Conservation (phyloP, 2,888 invertebrate genomes). For the Endotricha flammealis region DNA sequence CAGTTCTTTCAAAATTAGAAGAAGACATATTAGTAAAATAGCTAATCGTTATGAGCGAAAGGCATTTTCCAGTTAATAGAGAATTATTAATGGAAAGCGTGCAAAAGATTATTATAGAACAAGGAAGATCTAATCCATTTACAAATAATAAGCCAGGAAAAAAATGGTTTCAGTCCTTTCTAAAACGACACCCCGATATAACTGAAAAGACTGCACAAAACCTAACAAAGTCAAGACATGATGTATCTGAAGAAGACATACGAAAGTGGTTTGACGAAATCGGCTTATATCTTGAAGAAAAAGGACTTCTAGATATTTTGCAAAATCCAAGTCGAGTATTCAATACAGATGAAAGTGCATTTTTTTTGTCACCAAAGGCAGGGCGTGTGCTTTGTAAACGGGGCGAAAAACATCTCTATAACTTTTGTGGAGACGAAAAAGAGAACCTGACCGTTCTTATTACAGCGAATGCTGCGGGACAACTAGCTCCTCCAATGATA, state of each 20-base stretch:
- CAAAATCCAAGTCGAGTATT: slow-evolving; percentile 25
- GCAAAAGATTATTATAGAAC: not conserved
- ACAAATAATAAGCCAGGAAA: not conserved
- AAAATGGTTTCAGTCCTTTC: not conserved
- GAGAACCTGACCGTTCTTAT: slow-evolving; percentile 27
- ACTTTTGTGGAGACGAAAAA: slow-evolving; percentile 12
- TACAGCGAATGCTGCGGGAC: slow-evolving; percentile 29
- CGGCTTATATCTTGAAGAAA: slow-evolving; percentile 11
- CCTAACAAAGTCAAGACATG: not conserved
- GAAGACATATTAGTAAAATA: slow-evolving; percentile 11
- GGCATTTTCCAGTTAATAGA: slow-evolving; percentile 11
- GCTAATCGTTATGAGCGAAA: slow-evolving; percentile 11
- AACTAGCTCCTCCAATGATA: slow-evolving; percentile 18
- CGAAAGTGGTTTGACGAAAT: slow-evolving; percentile 31
- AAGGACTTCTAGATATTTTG: slow-evolving; percentile 17
- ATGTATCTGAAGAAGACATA: slow-evolving; percentile 28
- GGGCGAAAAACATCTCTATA: slow-evolving; percentile 26
- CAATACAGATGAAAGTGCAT: slow-evolving; percentile 30
- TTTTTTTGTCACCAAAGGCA: slow-evolving; percentile 25
- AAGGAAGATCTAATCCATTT: not conserved
- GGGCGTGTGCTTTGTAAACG: slow-evolving; percentile 23
- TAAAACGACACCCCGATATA: not conserved
- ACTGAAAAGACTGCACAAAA: not conserved
- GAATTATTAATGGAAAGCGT: slow-evolving; percentile 13
- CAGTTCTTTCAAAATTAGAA: slow-evolving; percentile 9